Evolutionary conservation across 2,888 invertebrate genomes (phyloP), one percentile per base, ranked within the genome.

Genomic region (Catonia carolina): DNA sequence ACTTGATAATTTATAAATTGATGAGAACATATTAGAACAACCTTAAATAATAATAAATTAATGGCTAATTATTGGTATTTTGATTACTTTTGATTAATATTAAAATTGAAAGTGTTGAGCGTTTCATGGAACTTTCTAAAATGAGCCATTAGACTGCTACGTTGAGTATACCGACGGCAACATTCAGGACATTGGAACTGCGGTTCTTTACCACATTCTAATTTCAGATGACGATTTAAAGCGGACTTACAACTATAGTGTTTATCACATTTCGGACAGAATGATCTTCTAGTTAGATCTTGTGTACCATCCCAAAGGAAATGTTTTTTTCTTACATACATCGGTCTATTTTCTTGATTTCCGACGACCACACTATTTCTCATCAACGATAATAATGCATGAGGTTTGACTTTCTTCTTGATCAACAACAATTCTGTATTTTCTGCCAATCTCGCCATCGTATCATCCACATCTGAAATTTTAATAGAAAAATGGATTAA

Each of bases 211-310:
- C 71, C 72, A 54, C 73, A 74, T 56, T 72, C 73, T 10, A 63
- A 60, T 53, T 58, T 60, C 53, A 65, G 47, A 74, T 89, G 89
- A 3, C 87, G 80, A 10, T 86, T 78, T 77, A 89, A 78, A 59
- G 89, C 89, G 50, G 88, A 88, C 74, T 86, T 89, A 89, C 89
- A 89, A 67, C 89, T 82, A 73, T 90, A 90, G 63, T 84, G 80
- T 72, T 89, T 89, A 62, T 89, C 89, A 74, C 90, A 90, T 70
- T 88, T 88, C 51, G 86, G 79, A 69, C 89, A 89, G 53, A 58
- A 58, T 7, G 54, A 53, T 17, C 58, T 53, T 15, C 58, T 18
- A 7, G 58, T 48, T 10, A 53, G 33, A 10, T 58, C 58, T 14
- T 41, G 36, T 2, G 54, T 49, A 15, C 39, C 15, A 20, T 39